A percentile compares a stretch with the other conserved stretches of the same genome.
Conservation (phyloP, 1,140 invertebrate genomes). For the Neodiprion pinetum region DNA sequence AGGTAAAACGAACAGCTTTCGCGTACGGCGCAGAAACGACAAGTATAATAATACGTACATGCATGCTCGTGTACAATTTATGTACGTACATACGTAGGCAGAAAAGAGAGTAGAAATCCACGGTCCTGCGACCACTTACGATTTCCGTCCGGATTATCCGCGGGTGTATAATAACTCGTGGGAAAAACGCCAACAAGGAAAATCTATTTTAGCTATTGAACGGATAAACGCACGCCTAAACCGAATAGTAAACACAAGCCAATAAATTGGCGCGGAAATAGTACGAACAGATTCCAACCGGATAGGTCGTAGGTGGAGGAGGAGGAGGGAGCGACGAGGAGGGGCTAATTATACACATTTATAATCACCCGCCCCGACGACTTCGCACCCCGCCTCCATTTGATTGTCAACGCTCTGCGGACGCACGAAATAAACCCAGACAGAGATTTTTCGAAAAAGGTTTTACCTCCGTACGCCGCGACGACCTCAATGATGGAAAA, state of each 20-base stretch:
- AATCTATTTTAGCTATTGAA: constrained; percentile 6
- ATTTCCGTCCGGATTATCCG: neutral
- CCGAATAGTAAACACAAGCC: constrained; percentile 5
- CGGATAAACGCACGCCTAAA: constrained; percentile 1
- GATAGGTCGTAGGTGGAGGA: neutral
- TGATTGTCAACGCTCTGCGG: neutral
- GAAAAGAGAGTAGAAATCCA: too few relatives aligned
- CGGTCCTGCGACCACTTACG: neutral
- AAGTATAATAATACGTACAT: too few relatives aligned
- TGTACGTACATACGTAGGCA: too few relatives aligned
- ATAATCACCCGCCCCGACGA: neutral
- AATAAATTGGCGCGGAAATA: constrained; percentile 4
- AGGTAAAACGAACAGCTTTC: too few relatives aligned
- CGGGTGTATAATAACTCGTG: neutral
- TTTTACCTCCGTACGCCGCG: too few relatives aligned
- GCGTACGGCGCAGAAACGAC: too few relatives aligned
- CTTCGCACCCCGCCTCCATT: neutral
- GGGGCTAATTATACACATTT: neutral
- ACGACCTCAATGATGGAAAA: too few relatives aligned
- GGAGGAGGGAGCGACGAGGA: neutral
- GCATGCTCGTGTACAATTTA: too few relatives aligned
- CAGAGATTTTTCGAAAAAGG: too few relatives aligned
- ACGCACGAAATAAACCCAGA: neutral
- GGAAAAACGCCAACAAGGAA: constrained; percentile 10
- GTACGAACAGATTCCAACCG: neutral